Conservation (phyloP, 2,797 vertebrate species). For the Eulemur mongoz region DNA sequence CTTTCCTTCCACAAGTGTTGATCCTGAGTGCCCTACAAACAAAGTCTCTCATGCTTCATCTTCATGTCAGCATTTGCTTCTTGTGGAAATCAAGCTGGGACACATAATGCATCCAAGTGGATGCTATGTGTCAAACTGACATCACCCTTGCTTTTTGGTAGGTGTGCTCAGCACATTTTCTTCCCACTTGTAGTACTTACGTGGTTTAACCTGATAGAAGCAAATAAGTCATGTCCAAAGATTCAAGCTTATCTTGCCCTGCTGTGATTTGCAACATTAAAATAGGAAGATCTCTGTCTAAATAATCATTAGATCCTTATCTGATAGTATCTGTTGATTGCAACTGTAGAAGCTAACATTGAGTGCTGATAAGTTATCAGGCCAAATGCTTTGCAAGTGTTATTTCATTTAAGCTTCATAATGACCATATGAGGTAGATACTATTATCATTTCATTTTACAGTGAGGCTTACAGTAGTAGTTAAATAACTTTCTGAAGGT, state of each 20-base stretch:
- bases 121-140: background rate
- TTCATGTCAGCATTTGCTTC: background rate
- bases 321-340: background rate
- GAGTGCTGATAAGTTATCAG: background rate
- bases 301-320: background rate
- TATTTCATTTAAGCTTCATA: background rate
- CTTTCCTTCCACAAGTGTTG: background rate
- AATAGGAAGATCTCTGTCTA: constrained; percentile 10
- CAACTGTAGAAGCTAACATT: background rate
- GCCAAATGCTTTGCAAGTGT: background rate
- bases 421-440: background rate
- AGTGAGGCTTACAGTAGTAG: background rate
- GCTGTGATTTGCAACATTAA: constrained; percentile 30
- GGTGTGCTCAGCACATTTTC: background rate
- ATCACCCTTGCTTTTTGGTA: background rate
- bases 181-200: background rate
- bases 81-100: background rate
- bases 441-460: background rate
- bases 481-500: constrained; percentile 26
- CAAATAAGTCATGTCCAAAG: background rate
- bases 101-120: background rate
- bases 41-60: background rate
- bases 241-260: constrained; percentile 9
- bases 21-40: background rate
- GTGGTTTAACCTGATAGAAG: constrained; percentile 4